Conservation (phyloP, 1,140 invertebrate genomes). For the Apis florea region DNA sequence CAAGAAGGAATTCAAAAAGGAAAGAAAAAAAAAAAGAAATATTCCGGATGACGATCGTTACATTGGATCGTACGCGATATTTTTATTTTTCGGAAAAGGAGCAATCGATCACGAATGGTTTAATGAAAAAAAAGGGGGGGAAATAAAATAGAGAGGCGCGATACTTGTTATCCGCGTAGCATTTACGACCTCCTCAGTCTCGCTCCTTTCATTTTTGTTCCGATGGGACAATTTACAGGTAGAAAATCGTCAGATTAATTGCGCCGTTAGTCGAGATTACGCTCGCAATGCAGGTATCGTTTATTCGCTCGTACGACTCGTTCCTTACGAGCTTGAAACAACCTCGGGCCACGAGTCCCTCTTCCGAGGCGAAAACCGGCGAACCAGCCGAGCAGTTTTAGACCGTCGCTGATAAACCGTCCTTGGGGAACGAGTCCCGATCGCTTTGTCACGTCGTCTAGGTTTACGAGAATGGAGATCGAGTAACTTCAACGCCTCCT, state of each 20-base stretch:
- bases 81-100: too few species aligned
- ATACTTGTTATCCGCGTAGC: background rate
- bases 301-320: conserved; percentile 3
- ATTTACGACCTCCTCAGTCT: background rate
- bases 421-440: conserved; percentile 45
- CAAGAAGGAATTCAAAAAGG: too few species aligned
- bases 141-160: background rate
- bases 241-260: conserved; percentile 33
- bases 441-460: conserved; percentile 53
- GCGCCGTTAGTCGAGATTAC: background rate
- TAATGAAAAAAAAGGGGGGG: background rate
- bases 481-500: conserved; percentile 54
- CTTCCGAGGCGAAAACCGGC: conserved; percentile 27
- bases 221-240: conserved; percentile 5
- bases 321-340: conserved; percentile 36
- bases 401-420: conserved; percentile 54
- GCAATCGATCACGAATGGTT: too few species aligned
- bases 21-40: too few species aligned
- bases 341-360: background rate
- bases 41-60: too few species aligned
- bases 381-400: conserved; percentile 28
- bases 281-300: conserved; percentile 22
- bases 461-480: conserved; percentile 56
- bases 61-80: too few species aligned
- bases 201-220: background rate